Evolutionary conservation across 2,888 invertebrate species (phyloP).

Genomic region (Archips crataeganus): DNA sequence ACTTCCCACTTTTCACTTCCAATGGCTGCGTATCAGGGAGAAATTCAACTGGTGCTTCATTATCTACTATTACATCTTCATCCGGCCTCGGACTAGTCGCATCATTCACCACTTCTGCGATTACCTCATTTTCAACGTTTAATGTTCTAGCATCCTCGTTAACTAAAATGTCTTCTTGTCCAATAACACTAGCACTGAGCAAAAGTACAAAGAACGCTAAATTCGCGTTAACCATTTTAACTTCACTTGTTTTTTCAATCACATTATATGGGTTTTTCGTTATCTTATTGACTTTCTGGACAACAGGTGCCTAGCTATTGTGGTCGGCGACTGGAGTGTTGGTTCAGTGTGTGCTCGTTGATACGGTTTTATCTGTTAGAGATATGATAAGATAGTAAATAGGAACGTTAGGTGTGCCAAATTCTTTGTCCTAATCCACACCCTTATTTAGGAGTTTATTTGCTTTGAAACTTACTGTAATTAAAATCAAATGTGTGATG

Average conservation of each 20-base stretch:
- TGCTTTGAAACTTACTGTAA: conserved; percentile 41
- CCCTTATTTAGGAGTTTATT: conserved; percentile 29
- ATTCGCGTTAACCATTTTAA: conserved; percentile 72
- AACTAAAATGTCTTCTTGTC: conserved; percentile 64
- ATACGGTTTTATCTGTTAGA: conserved; percentile 75
- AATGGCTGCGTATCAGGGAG: conserved; percentile 57
- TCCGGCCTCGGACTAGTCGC: conserved; percentile 28
- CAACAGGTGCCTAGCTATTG: conserved; percentile 75
- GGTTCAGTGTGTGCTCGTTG: conserved; percentile 74
- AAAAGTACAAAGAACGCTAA: conserved; percentile 67
- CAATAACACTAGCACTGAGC: conserved; percentile 73
- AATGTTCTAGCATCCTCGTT: conserved; percentile 61
- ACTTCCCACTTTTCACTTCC: conserved; percentile 74
- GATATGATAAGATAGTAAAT: conserved; percentile 83
- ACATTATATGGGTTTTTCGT: conserved; percentile 64
- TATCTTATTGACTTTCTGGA: conserved; percentile 61
- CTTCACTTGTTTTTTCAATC: conserved; percentile 61
- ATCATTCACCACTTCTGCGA: conserved; percentile 46
- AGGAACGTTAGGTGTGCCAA: conserved; percentile 84
- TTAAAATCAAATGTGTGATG: background rate
- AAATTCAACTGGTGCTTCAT: conserved; percentile 55
- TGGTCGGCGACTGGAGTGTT: conserved; percentile 69
- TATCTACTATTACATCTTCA: conserved; percentile 51
- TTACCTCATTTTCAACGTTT: conserved; percentile 51
- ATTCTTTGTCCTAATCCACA: conserved; percentile 81